A percentile compares a stretch with the other conserved stretches of the same genome.
Conservation (phyloP, 2,888 invertebrate genomes). For the Drosophila aldrichi region DNA sequence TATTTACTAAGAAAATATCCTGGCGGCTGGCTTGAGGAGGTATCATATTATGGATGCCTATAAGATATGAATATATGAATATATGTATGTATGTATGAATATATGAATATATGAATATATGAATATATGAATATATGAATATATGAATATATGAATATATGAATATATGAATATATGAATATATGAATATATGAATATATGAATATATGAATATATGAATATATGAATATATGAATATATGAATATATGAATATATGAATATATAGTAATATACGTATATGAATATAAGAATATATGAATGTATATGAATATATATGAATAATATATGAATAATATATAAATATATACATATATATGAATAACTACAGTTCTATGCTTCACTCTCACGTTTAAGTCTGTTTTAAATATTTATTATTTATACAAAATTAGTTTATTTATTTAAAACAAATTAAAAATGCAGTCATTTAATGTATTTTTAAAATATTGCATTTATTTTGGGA, state of each 20-base stretch:
- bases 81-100: not conserved
- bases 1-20: conserved; percentile 48
- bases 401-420: not conserved
- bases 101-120: too few species aligned
- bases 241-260: not conserved
- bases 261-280: too few species aligned
- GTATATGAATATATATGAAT: too few species aligned
- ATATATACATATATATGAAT: too few species aligned
- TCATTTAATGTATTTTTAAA: conserved; percentile 62
- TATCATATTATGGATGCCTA: conserved; percentile 16
- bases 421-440: too few species aligned
- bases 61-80: conserved; percentile 1
- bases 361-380: too few species aligned
- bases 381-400: not conserved
- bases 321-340: too few species aligned
- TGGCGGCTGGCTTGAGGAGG: conserved; percentile 46
- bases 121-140: too few species aligned
- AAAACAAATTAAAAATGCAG: not conserved
- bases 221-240: too few species aligned
- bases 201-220: too few species aligned
- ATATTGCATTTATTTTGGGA: conserved; percentile 78
- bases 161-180: not conserved
- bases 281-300: too few species aligned
- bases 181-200: not conserved
- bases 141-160: not conserved